phyloP scores from a whole-genome alignment of 2,113 vertebrate species.

The Tyrannus savana region DNA sequence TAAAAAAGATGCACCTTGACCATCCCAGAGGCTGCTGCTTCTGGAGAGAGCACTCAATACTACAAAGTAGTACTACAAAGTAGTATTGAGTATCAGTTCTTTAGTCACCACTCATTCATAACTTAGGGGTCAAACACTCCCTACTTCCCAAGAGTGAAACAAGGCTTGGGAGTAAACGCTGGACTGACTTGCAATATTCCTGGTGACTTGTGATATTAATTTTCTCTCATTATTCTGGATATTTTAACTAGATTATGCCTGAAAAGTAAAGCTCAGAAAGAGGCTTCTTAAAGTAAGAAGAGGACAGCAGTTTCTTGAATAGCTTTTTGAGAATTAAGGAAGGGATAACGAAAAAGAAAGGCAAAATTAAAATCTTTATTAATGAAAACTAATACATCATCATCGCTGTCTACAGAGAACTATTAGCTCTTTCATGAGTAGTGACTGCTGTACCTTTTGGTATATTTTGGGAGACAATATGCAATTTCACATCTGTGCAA shows the following conservation, averaged over 20 bases:
- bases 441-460: not conserved
- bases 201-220: not conserved
- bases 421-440: not conserved
- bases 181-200: fast-evolving
- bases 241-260: not conserved
- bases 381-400: not conserved
- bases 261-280: not conserved
- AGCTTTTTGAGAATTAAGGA: not conserved
- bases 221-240: not conserved
- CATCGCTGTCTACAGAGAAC: not conserved
- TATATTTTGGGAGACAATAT: not conserved
- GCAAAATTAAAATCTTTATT: not conserved
- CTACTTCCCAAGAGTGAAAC: not conserved
- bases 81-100: not conserved
- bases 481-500: not conserved
- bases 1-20: not conserved
- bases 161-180: not conserved
- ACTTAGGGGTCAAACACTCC: not conserved
- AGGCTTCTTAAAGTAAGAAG: not conserved
- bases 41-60: not conserved
- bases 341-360: not conserved
- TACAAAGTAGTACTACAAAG: not conserved
- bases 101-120: not conserved
- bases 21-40: not conserved
- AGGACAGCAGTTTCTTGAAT: not conserved